Evolutionary conservation across 1,140 invertebrate genomes (phyloP).

Genomic region (Drosophila orosa): DNA sequence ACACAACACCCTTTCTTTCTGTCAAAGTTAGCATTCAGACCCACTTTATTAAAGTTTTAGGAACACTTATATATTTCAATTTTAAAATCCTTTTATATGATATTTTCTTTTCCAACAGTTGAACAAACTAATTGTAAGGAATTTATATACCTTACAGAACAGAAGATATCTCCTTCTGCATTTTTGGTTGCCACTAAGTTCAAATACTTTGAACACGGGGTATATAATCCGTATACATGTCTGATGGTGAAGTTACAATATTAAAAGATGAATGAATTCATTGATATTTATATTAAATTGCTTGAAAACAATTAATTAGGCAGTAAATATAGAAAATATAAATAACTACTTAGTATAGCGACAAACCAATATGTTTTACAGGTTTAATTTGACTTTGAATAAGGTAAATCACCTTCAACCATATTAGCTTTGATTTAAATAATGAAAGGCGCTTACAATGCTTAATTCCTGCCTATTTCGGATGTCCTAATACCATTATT

Average conservation of each 20-base stretch:
- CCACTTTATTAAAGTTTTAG: background rate
- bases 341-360: background rate
- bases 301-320: background rate
- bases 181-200: background rate
- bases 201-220: too few relatives aligned
- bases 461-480: constrained; percentile 1
- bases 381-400: too few relatives aligned
- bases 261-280: background rate
- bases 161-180: background rate
- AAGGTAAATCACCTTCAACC: background rate
- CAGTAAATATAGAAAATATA: background rate
- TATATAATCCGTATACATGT: too few relatives aligned
- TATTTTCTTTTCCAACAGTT: too few relatives aligned
- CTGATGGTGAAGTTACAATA: too few relatives aligned
- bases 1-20: background rate
- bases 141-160: background rate
- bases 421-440: background rate
- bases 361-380: background rate
- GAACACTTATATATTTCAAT: background rate
- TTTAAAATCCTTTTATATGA: background rate
- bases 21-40: background rate
- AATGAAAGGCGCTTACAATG: background rate
- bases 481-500: constrained; percentile 6
- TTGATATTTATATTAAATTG: background rate
- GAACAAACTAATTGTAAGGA: background rate